phyloP scores from a whole-genome alignment of 2,797 vertebrate species.

The Myotis findleyi region DNA sequence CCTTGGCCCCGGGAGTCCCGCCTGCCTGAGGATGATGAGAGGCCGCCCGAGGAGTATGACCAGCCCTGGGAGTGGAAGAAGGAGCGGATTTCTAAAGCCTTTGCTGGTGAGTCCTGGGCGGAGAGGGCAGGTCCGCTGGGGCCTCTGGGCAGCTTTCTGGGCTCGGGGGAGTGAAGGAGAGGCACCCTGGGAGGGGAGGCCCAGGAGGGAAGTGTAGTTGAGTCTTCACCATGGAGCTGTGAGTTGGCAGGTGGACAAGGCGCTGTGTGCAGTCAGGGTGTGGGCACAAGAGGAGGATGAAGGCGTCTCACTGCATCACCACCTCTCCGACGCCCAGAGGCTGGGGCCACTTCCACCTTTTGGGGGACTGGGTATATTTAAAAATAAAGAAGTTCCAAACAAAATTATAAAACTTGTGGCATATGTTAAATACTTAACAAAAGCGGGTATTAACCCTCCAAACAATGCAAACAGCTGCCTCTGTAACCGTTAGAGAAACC shows the following conservation, averaged over 20 bases:
- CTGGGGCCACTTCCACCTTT: neutral
- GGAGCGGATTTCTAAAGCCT: slow-evolving; percentile 97
- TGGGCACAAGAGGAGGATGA: neutral
- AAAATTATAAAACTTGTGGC: slow-evolving; percentile 51
- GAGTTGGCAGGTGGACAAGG: neutral
- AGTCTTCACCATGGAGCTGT: neutral
- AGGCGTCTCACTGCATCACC: neutral
- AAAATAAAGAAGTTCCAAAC: slow-evolving; percentile 68
- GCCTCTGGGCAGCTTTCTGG: neutral
- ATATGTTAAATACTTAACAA: slow-evolving; percentile 57
- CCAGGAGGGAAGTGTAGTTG: neutral
- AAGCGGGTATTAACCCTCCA: neutral
- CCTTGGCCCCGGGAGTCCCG: slow-evolving; percentile 94
- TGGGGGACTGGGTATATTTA: neutral
- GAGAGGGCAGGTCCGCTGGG: neutral
- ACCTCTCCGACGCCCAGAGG: neutral
- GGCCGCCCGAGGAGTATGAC: slow-evolving; percentile 98
- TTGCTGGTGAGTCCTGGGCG: slow-evolving; percentile 91
- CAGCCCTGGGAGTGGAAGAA: slow-evolving; percentile 99
- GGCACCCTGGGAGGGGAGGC: neutral
- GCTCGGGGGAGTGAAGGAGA: neutral
- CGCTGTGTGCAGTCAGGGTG: neutral
- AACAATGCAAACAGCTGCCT: neutral
- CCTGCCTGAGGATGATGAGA: slow-evolving; percentile 96
- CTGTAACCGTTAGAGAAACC: neutral